Conservation (phyloP, 2,797 vertebrate genomes). For the Chelon labrosus region DNA sequence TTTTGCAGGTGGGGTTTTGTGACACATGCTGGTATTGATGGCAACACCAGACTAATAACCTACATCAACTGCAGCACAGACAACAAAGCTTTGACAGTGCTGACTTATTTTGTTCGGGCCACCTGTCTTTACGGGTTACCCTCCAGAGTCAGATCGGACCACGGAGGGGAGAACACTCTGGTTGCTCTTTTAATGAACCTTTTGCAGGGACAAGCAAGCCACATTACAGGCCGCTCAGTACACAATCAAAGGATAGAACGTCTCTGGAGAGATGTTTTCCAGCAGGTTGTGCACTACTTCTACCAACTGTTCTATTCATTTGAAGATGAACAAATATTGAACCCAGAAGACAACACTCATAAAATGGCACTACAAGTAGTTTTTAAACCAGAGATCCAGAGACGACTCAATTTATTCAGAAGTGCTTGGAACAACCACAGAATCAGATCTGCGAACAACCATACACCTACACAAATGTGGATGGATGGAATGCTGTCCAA, state of each 20-base stretch:
- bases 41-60: constrained; percentile 10
- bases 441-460: constrained; percentile 1
- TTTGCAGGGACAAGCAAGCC: not conserved
- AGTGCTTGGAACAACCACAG: not conserved
- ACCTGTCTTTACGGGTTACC: constrained; percentile 3
- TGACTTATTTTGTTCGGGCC: constrained; percentile 5
- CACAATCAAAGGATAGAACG: constrained; percentile 3
- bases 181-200: not conserved
- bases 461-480: constrained; percentile 14
- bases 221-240: constrained; percentile 8
- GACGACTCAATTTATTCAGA: not conserved
- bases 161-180: constrained; percentile 13
- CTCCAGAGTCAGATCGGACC: constrained; percentile 4
- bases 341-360: not conserved
- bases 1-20: constrained; percentile 22
- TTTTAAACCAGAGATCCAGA: constrained; percentile 10
- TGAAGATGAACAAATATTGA: constrained; percentile 21
- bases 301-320: not conserved
- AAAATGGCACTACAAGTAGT: constrained; percentile 6
- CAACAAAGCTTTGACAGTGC: constrained; percentile 14
- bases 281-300: constrained; percentile 15
- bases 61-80: constrained; percentile 25
- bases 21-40: constrained; percentile 15
- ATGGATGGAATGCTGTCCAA: constrained; percentile 6
- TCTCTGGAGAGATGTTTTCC: constrained; percentile 22